Evolutionary conservation across 53 echinoderm and acorn worm species (phyloP).

Genomic region (Holothuria scabra): DNA sequence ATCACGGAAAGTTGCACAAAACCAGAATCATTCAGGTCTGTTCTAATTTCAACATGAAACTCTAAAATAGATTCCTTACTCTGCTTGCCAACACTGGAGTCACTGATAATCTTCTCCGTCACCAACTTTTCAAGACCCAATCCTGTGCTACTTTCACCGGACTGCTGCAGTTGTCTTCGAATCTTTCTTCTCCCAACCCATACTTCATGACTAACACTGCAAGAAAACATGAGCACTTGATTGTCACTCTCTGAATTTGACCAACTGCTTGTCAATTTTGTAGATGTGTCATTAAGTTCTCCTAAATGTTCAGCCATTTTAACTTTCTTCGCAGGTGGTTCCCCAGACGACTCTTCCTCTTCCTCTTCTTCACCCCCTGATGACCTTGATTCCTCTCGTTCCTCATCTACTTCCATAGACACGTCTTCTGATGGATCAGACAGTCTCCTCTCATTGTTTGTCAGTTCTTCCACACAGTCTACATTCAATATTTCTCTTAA

Average conservation of each 20-base stretch:
- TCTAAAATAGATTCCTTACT: background rate
- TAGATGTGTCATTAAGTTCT: background rate
- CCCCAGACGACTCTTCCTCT: background rate
- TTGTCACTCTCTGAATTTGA: too few relatives aligned
- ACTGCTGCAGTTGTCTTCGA: slow-evolving; percentile 51
- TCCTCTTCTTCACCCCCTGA: background rate
- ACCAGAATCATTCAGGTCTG: slow-evolving; percentile 27
- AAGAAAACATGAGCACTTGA: background rate
- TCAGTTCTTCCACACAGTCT: slow-evolving; percentile 41
- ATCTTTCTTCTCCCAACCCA: slow-evolving; percentile 91
- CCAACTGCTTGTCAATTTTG: too few relatives aligned
- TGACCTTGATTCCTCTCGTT: background rate
- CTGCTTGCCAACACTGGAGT: background rate
- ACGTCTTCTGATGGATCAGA: background rate
- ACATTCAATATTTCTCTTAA: slow-evolving; percentile 73
- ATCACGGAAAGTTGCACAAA: slow-evolving; percentile 46
- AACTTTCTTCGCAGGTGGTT: slow-evolving; percentile 58
- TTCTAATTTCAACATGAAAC: slow-evolving; percentile 25
- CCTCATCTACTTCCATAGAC: slow-evolving; percentile 21
- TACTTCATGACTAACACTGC: slow-evolving; percentile 66
- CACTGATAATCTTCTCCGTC: slow-evolving; percentile 52
- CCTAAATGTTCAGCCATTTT: slow-evolving; percentile 15
- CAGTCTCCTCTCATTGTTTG: background rate
- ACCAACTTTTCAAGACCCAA: slow-evolving; percentile 61
- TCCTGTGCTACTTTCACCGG: background rate